Conservation (phyloP, 1,140 invertebrate genomes). For the Aphaenogaster rudis region DNA sequence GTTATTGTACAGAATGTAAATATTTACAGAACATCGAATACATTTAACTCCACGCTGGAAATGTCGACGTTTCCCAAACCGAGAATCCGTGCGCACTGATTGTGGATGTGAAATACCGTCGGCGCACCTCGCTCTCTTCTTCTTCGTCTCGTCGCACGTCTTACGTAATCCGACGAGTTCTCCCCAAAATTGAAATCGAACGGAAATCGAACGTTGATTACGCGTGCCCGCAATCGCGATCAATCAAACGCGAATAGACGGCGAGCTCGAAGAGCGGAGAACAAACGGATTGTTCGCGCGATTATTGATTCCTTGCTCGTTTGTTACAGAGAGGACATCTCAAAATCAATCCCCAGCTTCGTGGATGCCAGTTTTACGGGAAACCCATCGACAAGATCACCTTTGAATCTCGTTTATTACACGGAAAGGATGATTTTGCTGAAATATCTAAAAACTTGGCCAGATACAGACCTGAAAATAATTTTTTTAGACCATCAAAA, state of each 20-base stretch:
- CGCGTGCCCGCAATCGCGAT: not conserved
- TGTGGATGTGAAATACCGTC: not conserved
- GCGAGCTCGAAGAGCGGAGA: not conserved
- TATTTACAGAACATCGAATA: slow-evolving; percentile 59
- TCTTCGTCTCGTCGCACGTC: not conserved
- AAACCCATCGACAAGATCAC: not conserved
- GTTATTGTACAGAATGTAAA: slow-evolving; percentile 68
- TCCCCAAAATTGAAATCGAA: not conserved
- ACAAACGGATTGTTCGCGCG: not conserved
- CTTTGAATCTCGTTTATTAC: not conserved
- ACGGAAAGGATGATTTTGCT: too few relatives aligned
- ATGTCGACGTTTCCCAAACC: slow-evolving; percentile 7
- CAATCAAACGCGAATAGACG: not conserved
- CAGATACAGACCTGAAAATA: too few relatives aligned
- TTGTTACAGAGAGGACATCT: not conserved
- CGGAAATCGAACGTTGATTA: not conserved
- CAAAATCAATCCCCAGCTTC: not conserved
- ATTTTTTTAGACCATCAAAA: too few relatives aligned
- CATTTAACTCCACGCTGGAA: slow-evolving; percentile 63
- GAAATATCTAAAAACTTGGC: too few relatives aligned
- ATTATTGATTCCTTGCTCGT: not conserved
- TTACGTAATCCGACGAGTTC: slow-evolving; percentile 16
- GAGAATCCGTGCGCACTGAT: not conserved
- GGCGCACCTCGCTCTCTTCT: not conserved
- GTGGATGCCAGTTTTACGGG: not conserved